These are phyloP conservation scores for Apamea epomidion DNA, from an alignment of 2,888 invertebrate genomes.

Conservation along the genomic window DNA sequence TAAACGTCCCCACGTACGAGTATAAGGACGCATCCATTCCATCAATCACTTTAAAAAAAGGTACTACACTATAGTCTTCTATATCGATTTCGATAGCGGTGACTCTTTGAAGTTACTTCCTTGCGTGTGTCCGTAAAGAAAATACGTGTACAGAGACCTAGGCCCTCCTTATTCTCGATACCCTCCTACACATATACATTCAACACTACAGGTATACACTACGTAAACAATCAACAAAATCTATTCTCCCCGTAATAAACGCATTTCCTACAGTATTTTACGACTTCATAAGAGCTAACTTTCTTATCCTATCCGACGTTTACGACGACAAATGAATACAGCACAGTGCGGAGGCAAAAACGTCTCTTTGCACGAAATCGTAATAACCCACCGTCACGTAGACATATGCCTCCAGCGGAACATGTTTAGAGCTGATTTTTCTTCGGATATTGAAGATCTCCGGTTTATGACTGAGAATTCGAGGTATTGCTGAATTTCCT, in stretches of 20 bases:
- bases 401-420: constrained; percentile 53
- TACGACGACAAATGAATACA: constrained; percentile 58
- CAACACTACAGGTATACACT: not conserved
- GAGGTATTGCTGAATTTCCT: constrained; percentile 53
- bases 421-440: constrained; percentile 63
- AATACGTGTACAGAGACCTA: not conserved
- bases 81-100: not conserved
- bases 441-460: constrained; percentile 64
- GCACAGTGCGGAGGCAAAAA: constrained; percentile 36
- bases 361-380: constrained; percentile 59
- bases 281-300: constrained; percentile 48
- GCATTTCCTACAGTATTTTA: constrained; percentile 30
- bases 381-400: constrained; percentile 65
- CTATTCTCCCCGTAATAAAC: constrained; percentile 39
- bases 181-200: not conserved
- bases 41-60: not conserved
- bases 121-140: not conserved
- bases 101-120: not conserved
- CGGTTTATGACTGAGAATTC: constrained; percentile 56
- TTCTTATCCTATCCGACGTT: constrained; percentile 49
- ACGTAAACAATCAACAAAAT: constrained; percentile 43
- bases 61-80: no score
- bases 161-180: no score
- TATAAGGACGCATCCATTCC: no score
- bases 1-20: no score